Base-by-base conservation (phyloP, 2,113 vertebrate species). In the Dolichallabes microphthalmus region DNA sequence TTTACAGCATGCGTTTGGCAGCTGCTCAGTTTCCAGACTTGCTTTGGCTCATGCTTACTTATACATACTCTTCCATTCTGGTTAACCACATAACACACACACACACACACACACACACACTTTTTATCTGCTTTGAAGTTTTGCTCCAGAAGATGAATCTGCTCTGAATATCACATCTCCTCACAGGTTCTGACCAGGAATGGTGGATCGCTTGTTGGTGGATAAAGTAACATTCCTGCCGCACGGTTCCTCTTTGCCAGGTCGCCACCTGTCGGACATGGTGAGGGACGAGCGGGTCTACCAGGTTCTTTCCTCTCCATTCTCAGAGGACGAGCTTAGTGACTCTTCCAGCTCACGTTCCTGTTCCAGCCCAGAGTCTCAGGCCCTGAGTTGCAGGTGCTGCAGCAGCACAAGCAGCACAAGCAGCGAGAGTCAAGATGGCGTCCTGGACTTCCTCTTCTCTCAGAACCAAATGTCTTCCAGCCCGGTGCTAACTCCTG, bases 151-250 rank as follows among this genome's bases (percentile, higher is more conserved):
- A 79, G n/a, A 19, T 32, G 25, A 80, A 74, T 14, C 27, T 53
- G 25, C 25, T 81, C n/a, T 68, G 80, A 32, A 30, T 66, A 30
- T 52, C 30, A n/a, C 58, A 45, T 80, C 58, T 82, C 9, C 61
- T 30, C 80, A 27, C 39, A 64, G 45, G 45, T 68, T 52, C 83
- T 80, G 80, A 86, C 94, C 95, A 96, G 96, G 96, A 95, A 99
- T 98, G 98, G 98, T 99, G 94, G 97, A 99, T 96, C 96, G 97
- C 93, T 94, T 98, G 93, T 92, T 95, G 58, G 92, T 96, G 92
- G 94, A 95, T 90, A 96, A 97, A 93, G 96, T 97, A 93, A 96
- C 88, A 90, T 99, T 98, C 94, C 95, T 93, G 89, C 91, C 94
- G 80, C 94, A 95, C 5, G 88, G 92, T 5, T 93, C 91, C 80